Conservation (phyloP, 2,113 vertebrate genomes). For the Rostratula benghalensis region DNA sequence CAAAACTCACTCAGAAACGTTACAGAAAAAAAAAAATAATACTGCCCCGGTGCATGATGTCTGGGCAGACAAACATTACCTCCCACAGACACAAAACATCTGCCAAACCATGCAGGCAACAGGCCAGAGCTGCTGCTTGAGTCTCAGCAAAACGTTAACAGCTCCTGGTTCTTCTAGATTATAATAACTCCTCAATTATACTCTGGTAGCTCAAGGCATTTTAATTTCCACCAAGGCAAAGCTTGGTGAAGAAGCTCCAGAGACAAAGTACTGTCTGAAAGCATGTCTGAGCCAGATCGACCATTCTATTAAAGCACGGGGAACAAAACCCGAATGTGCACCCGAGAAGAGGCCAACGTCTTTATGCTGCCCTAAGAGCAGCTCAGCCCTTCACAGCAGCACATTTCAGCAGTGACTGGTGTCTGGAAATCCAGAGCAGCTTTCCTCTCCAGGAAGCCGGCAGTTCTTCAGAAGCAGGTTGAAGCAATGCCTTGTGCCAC, state of each 20-base stretch:
- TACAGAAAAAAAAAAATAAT: not conserved
- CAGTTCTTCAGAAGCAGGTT: not conserved
- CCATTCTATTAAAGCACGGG: rapidly evolving
- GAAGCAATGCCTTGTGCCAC: not conserved
- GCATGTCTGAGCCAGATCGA: not conserved
- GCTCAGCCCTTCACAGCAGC: not conserved
- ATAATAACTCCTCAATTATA: rapidly evolving
- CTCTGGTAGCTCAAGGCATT: not conserved
- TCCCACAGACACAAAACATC: not conserved
- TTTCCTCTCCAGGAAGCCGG: not conserved
- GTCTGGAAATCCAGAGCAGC: not conserved
- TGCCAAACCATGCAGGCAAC: not conserved
- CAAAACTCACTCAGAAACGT: conserved; percentile 37
- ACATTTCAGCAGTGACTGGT: not conserved
- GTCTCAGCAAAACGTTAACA: not conserved
- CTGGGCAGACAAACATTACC: not conserved
- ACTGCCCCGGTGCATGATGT: not conserved
- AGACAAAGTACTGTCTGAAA: not conserved
- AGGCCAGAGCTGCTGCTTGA: not conserved
- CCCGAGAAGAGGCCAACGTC: not conserved
- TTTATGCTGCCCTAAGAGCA: rapidly evolving
- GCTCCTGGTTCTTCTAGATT: not conserved
- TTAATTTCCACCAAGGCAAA: not conserved
- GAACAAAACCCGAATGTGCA: rapidly evolving
- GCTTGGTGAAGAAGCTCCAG: not conserved